Evolutionary conservation across 2,797 vertebrate genomes (phyloP), one percentile per base, ranked within the genome.

Genomic region (Trichosurus vulpecula): DNA sequence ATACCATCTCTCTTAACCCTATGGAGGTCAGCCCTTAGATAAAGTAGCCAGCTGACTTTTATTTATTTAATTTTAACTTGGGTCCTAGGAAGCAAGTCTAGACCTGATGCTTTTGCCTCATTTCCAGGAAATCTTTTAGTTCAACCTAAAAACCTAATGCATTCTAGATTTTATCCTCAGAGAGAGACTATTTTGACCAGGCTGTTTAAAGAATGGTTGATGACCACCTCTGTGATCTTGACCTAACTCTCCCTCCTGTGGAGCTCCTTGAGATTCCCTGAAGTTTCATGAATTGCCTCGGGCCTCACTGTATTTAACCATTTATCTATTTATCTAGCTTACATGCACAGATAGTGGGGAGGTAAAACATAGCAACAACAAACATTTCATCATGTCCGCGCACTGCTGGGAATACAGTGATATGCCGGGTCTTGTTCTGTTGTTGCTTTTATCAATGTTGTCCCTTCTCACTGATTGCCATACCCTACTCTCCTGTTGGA

Each of bases 291-390:
- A 90, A 57, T 81, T 74, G 90, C 91, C 54, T 52, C 41, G 54
- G 35, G 92, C 89, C 25, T 14, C 90, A 92, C 29, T n/a, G 31
- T 5, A 6, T 61, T 90, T 41, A 95, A 41, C 56, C 31, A 6
- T 90, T 92, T 94, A 47, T 51, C 52, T 96, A 35, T 93, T 61
- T 87, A 87, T 27, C 22, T 87, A 51, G 22, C 41, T 87, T 87
- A 47, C 22, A n/a, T 0, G 52, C 9, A 92, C 92, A 52, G 61
- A 52, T 56, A 35, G 2, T 91, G 51, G 41, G 90, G 94, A 61
- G 90, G 52, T 74, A 81, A 94, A 54, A 47, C 30, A 55, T 6
- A n/a, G 12, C 16, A 3, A 16, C 61, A 47, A 31, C 41, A 81
- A 27, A 87, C 16, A 74, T n/a, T n/a, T 4, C 35, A 66, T 66